phyloP scores from a whole-genome alignment of 1,140 invertebrate species.

The Hycleus cichorii region DNA sequence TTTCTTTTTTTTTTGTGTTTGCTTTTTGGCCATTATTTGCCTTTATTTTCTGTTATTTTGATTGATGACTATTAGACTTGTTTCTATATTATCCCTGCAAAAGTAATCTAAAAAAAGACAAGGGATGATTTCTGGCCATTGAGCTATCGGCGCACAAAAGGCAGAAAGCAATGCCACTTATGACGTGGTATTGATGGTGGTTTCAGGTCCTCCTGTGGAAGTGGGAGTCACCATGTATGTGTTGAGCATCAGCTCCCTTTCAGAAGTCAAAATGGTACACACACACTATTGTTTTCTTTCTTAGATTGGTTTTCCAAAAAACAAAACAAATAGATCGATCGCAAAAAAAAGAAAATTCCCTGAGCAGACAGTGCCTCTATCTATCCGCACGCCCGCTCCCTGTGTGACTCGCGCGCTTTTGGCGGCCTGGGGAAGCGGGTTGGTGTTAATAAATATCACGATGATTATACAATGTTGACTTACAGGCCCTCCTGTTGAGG shows the following conservation, averaged over 20 bases:
- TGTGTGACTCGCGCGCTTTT: slow-evolving; percentile 27
- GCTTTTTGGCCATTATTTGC: too few relatives aligned
- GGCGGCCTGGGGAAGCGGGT: slow-evolving; percentile 34
- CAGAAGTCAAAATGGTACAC: slow-evolving; percentile 97
- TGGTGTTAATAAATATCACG: slow-evolving; percentile 20
- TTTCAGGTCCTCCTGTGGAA: slow-evolving; percentile 91
- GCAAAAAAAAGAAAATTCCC: not conserved
- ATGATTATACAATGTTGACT: slow-evolving; percentile 37
- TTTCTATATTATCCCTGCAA: too few relatives aligned
- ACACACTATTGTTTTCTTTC: not conserved
- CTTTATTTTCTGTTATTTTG: too few relatives aligned
- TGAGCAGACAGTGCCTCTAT: slow-evolving; percentile 12
- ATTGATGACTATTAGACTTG: too few relatives aligned
- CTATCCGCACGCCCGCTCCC: slow-evolving; percentile 21
- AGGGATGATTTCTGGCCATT: not conserved
- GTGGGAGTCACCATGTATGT: slow-evolving; percentile 98
- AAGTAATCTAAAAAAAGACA: too few relatives aligned
- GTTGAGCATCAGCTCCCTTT: slow-evolving; percentile 96
- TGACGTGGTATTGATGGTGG: slow-evolving; percentile 26
- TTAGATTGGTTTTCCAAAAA: not conserved
- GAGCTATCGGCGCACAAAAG: not conserved
- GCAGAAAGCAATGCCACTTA: slow-evolving; percentile 19
- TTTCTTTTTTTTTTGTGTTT: too few relatives aligned
- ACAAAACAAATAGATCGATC: not conserved
- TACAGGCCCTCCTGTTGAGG: slow-evolving; percentile 90